phyloP scores from a whole-genome alignment of 1,140 invertebrate species.

The Liolophura sinensis region DNA sequence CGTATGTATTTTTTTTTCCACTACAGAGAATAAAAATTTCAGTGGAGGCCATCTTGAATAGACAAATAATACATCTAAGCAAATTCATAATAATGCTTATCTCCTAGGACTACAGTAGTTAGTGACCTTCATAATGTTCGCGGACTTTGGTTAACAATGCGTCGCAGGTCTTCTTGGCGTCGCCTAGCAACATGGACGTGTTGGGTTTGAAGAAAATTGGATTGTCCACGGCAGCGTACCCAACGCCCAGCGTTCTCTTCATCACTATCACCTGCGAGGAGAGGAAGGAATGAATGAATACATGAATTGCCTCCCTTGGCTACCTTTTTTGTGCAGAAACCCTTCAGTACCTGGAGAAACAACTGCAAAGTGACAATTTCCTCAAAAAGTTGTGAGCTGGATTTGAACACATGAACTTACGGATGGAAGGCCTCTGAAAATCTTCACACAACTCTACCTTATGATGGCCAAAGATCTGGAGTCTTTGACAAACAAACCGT shows the following conservation, averaged over 20 bases:
- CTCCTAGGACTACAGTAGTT: not conserved
- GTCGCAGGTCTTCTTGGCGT: conserved; percentile 91
- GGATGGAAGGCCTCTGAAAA: too few relatives aligned
- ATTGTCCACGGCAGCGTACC: conserved; percentile 85
- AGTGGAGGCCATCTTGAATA: conserved; percentile 1
- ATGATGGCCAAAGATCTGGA: too few relatives aligned
- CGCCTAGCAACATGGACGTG: conserved; percentile 86
- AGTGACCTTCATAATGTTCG: conserved; percentile 33
- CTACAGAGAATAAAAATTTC: too few relatives aligned
- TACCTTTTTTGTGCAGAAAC: too few relatives aligned
- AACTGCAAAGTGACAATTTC: too few relatives aligned
- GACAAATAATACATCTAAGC: not conserved
- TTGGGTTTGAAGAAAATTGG: conserved; percentile 91
- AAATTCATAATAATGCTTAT: not conserved
- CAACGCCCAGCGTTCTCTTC: conserved; percentile 87
- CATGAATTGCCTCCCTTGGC: not conserved
- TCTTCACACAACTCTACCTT: too few relatives aligned
- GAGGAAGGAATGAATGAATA: conserved; percentile 5
- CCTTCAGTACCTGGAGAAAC: too few relatives aligned
- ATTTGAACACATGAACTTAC: too few relatives aligned
- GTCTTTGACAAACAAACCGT: too few relatives aligned
- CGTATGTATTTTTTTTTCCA: too few relatives aligned
- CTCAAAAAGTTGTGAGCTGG: too few relatives aligned
- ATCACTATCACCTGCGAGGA: conserved; percentile 77
- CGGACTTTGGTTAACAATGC: conserved; percentile 66